Base-by-base conservation (phyloP, 92 coral and sea anemone genomes). In the Phenganax subtilis region DNA sequence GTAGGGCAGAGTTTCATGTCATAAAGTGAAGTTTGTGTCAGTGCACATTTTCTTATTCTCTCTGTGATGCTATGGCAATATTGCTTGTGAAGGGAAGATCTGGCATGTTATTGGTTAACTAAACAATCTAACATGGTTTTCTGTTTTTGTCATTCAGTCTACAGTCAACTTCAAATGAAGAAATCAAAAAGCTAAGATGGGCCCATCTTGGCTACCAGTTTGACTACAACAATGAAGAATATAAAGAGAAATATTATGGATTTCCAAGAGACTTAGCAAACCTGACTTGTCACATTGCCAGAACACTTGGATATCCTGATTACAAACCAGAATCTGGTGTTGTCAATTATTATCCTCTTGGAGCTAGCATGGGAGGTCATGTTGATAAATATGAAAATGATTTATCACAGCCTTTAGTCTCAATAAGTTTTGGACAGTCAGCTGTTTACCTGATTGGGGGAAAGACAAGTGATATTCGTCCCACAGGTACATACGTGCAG, bases 401-500 rank as follows among this genome's bases (percentile, higher is more conserved):
- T 81, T 89, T 94, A 12, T 90, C 97, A 9, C 93, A 97, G 97
- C 98, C 98, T 9, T 71, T 94, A 64, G 88, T 94, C 52, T 94
- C 98, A 31, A 79, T 96, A 80, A 96, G 97, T 62, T 96, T 96
- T 96, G 99, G 99, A 72, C 99, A 92, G 82, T 82, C 97, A 65
- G 99, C 99, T 28, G 90, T 96, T 83, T 96, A 92, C 72, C 86
- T 96, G 55, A 92, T 96, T 86, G 99, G 99, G 82, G 99, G 99
- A 47, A 85, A 84, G 15, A 92, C 97, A 7, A 86, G 88, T 76
- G 96, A 92, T 80, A 75, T 96, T 62, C 87, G 85, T 52, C 99
- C 99, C 28, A 81, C 91, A 87, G 99, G 99, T 96, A 78, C 11
- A 64, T 10, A 73, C 47, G 5, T 37, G 47, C 5, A 37, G 47